Conservation (phyloP, 2,113 vertebrate genomes). For the Taurulus bubalis region DNA sequence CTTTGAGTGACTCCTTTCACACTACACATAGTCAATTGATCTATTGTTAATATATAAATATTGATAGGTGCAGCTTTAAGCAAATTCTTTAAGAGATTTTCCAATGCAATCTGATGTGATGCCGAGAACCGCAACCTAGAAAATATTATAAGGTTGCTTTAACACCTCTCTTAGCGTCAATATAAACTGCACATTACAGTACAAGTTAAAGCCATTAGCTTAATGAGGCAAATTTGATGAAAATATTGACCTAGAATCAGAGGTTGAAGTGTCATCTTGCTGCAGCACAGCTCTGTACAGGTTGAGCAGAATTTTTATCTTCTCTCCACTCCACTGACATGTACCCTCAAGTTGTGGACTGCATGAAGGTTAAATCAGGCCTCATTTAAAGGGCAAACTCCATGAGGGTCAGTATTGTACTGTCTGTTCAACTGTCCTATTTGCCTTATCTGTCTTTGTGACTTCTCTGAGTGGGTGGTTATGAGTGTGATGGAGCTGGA, state of each 20-base stretch:
- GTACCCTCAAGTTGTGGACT: slow-evolving; percentile 18
- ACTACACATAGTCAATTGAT: background rate
- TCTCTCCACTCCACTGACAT: slow-evolving; percentile 14
- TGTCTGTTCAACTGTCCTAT: slow-evolving; percentile 56
- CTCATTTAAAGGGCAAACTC: slow-evolving; percentile 36
- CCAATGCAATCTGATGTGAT: background rate
- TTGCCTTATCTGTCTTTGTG: slow-evolving; percentile 57
- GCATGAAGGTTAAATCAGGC: slow-evolving; percentile 7
- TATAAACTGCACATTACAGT: background rate
- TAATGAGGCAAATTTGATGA: slow-evolving; percentile 13
- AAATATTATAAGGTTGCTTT: background rate
- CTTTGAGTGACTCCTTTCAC: background rate
- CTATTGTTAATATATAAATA: background rate
- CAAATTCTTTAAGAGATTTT: background rate
- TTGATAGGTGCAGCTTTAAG: slow-evolving; percentile 15
- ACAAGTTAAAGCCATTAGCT: background rate
- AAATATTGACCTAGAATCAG: slow-evolving; percentile 19
- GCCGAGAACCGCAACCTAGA: background rate
- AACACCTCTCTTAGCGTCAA: background rate
- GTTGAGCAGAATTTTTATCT: slow-evolving; percentile 20
- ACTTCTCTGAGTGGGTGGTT: slow-evolving; percentile 63
- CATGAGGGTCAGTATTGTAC: slow-evolving; percentile 17
- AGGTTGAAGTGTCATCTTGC: slow-evolving; percentile 27
- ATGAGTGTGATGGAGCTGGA: slow-evolving; percentile 51
- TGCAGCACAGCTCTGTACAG: slow-evolving; percentile 15